Evolutionary conservation across 2,113 vertebrate species (phyloP), one percentile per base, ranked within the genome.

Genomic region (Sceloporus undulatus): DNA sequence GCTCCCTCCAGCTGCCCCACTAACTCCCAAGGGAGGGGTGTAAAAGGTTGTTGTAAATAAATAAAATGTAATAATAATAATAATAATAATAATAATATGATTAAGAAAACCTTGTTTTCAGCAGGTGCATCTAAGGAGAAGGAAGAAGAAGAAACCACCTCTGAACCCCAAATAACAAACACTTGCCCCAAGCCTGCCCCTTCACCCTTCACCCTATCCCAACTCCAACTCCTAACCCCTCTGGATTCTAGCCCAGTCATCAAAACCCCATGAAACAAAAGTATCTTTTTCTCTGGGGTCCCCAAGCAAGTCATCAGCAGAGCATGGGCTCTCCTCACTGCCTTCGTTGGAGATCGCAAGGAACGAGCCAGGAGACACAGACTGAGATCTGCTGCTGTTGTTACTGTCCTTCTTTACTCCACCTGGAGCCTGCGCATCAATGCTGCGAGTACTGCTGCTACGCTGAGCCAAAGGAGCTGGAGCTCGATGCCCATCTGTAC

Each of bases 401-500:
- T 98, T 99, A 71, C 97, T 98, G 4, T 96, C 97, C 82, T 97
- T 97, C 87, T 99, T 98, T 4, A 98, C 98, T 10, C 98, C 98
- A 0, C 98, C 98, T 0, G 99, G 99, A 0, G 99, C 99, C 91
- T 99, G 99, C 0, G 99, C 99, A 90, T 99, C 98, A 6, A 99
- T 98, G 96, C 98, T 99, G 93, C 99, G 98, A 0, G 98, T 99
- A 94, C 98, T 99, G 96, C 98, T 99, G 88, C 98, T 98, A 92
- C 99, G 98, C 95, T 97, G 98, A 0, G 95, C 97, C 13, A 99
- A 70, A 0, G 99, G 99, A 0, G 98, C 98, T 0, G 99, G 99
- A 0, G 99, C 99, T 0, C 99, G 98, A 88, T 99, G 99, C 82
- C 99, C 99, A 3, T 99, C 99, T 14, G 98, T 98, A 90, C 99